These are phyloP conservation scores for Chinchilla lanigera DNA, from an alignment of 2,113 vertebrate genomes.

Conservation along the genomic window DNA sequence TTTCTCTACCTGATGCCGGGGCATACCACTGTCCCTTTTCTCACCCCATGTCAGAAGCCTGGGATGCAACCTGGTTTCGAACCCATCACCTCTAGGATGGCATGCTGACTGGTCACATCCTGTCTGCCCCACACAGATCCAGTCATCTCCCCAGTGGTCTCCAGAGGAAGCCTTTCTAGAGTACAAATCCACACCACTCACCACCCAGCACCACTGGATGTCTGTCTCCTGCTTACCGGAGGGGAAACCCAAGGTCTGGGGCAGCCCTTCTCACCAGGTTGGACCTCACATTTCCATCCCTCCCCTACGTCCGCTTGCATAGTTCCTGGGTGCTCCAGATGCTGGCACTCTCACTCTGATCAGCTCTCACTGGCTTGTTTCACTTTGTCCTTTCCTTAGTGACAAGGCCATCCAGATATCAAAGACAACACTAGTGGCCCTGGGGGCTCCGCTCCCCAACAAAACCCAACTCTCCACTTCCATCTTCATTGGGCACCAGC, in stretches of 20 bases:
- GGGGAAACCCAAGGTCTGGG: background rate
- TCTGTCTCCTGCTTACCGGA: background rate
- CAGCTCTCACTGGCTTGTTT: background rate
- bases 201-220: no score
- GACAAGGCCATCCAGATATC: background rate
- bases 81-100: background rate
- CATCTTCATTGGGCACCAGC: background rate
- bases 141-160: background rate
- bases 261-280: background rate
- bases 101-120: rapidly evolving
- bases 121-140: background rate
- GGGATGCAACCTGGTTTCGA: background rate
- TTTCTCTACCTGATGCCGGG: background rate
- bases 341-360: background rate
- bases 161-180: background rate
- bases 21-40: background rate
- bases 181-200: background rate
- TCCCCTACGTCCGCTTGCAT: background rate
- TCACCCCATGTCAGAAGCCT: background rate
- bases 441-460: background rate
- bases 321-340: background rate
- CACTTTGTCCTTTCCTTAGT: no score
- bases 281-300: no score
- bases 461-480: background rate
- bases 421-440: rapidly evolving